phyloP scores from a whole-genome alignment of 2,113 vertebrate genomes.

The Podarcis raffonei region DNA sequence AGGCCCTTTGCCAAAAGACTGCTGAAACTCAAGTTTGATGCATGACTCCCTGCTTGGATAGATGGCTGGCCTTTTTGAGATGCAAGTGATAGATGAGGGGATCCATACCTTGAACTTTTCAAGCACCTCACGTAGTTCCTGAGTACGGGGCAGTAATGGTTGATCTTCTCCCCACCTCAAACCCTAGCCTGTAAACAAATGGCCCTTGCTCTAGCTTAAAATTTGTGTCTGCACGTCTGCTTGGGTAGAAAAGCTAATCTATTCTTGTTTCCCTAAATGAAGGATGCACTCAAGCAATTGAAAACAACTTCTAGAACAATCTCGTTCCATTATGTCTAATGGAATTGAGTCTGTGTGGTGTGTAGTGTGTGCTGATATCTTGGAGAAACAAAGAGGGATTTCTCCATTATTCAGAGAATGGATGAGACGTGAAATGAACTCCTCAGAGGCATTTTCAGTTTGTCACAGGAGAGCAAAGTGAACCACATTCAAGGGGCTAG shows the following conservation, averaged over 20 bases:
- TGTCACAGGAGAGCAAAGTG: constrained; percentile 71
- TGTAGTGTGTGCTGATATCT: constrained; percentile 62
- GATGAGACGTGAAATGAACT: constrained; percentile 77
- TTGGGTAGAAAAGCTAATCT: constrained; percentile 66
- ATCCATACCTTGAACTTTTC: neutral
- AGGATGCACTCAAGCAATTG: constrained; percentile 80
- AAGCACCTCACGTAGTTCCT: neutral
- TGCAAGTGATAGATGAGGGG: neutral
- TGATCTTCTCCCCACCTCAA: neutral
- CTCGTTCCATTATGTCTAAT: constrained; percentile 78
- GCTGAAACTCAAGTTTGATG: neutral
- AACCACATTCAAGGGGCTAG: constrained; percentile 62
- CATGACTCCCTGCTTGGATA: neutral
- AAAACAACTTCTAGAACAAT: constrained; percentile 79
- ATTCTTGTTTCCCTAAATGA: constrained; percentile 79
- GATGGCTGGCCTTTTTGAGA: neutral
- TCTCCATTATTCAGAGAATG: constrained; percentile 76
- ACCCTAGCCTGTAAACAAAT: constrained; percentile 31
- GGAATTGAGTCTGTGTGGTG: constrained; percentile 62
- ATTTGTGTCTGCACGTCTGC: constrained; percentile 35
- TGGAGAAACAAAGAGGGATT: constrained; percentile 72
- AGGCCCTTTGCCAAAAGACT: neutral
- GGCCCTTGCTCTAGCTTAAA: constrained; percentile 27
- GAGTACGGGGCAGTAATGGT: neutral
- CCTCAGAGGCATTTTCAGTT: constrained; percentile 70